Conservation (phyloP, 2,797 vertebrate genomes). For the Clarias fuscus region DNA sequence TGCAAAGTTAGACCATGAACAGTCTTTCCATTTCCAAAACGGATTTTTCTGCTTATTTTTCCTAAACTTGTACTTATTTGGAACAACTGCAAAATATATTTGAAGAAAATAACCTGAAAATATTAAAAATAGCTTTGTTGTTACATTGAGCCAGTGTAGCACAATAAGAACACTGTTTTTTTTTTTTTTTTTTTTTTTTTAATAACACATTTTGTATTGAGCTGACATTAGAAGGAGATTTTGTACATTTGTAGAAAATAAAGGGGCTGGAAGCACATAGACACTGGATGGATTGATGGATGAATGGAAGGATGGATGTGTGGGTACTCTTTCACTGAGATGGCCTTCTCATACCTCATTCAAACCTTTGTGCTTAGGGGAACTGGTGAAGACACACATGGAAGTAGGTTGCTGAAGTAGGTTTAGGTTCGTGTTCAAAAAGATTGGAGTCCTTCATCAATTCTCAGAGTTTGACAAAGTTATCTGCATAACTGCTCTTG, state of each 20-base stretch:
- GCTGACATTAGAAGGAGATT: constrained; percentile 64
- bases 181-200: constrained; percentile 56
- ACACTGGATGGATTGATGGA: constrained; percentile 33
- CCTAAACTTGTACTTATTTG: constrained; percentile 58
- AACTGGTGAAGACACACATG: constrained; percentile 65
- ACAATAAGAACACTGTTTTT: constrained; percentile 67
- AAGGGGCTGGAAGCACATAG: constrained; percentile 66
- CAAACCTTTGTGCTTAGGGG: constrained; percentile 75
- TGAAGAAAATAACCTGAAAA: constrained; percentile 56
- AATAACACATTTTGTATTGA: constrained; percentile 69
- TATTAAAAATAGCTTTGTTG: constrained; percentile 57
- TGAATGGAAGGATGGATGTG: constrained; percentile 51
- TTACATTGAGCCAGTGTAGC: constrained; percentile 74
- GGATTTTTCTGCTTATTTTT: constrained; percentile 50
- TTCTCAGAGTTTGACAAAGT: constrained; percentile 46
- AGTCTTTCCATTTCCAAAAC: constrained; percentile 62
- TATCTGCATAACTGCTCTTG: constrained; percentile 64
- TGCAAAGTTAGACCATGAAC: constrained; percentile 65
- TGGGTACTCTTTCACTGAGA: constrained; percentile 58
- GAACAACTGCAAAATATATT: constrained; percentile 61
- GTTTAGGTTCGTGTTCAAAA: constrained; percentile 45
- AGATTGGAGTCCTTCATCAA: constrained; percentile 48
- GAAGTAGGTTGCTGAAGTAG: constrained; percentile 40
- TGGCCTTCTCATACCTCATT: constrained; percentile 62
- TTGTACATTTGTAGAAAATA: constrained; percentile 85